phyloP scores from a whole-genome alignment of 2,888 invertebrate genomes.

The Chesias legatella region DNA sequence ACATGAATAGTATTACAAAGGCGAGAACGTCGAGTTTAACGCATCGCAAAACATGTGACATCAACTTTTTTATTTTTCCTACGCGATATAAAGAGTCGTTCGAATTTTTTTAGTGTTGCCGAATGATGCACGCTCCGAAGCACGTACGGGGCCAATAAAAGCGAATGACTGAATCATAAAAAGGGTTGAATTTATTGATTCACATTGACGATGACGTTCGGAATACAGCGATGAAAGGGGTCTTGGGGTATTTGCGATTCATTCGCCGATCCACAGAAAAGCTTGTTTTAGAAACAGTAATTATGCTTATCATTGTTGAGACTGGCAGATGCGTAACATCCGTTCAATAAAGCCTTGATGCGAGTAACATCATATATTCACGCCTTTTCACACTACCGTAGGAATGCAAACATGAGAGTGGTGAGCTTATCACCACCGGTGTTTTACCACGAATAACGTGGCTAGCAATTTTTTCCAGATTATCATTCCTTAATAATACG shows the following conservation, averaged over 20 bases:
- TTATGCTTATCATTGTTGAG: no score
- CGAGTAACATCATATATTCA: no score
- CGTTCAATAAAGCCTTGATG: no score
- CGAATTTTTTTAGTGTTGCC: conserved; percentile 61
- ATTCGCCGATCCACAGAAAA: no score
- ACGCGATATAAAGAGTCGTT: conserved; percentile 59
- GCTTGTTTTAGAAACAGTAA: no score
- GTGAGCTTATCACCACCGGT: no score
- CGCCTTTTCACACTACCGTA: no score
- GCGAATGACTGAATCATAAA: conserved; percentile 72
- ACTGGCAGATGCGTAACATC: no score
- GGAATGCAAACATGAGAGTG: no score
- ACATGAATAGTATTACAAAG: conserved; percentile 16
- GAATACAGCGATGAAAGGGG: conserved; percentile 23
- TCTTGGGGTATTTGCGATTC: conserved; percentile 2
- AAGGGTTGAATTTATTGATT: conserved; percentile 77
- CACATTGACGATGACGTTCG: conserved; percentile 59
- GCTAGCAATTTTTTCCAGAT: no score
- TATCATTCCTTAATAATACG: no score
- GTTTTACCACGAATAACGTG: no score
- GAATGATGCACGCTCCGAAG: conserved; percentile 68
- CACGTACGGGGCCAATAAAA: conserved; percentile 71
- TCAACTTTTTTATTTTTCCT: conserved; percentile 52
- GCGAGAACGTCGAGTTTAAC: conserved; percentile 21
- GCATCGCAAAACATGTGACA: conserved; percentile 41